Evolutionary conservation across 2,113 vertebrate genomes (phyloP), one percentile per base, ranked within the genome.

Genomic region (Zapornia atra): DNA sequence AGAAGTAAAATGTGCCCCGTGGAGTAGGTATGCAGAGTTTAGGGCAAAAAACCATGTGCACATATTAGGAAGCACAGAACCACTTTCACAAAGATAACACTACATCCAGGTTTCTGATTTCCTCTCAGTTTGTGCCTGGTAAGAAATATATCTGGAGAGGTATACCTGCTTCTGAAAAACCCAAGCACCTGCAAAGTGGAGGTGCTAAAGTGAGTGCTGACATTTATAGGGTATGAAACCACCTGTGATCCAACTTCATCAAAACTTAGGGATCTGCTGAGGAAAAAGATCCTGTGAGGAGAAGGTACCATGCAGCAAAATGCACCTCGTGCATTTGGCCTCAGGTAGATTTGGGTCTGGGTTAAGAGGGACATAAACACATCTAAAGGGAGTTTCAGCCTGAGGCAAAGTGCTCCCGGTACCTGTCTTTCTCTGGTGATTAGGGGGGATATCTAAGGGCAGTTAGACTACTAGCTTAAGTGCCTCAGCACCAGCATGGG

Each of bases 401-500:
- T 36, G 9, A 72, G 44, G 26, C 34, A 88, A 88, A 90, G 54
- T 61, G 26, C 31, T 72, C 38, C 29, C 50, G 69, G 34, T 44
- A 31, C 24, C 19, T 54, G 29, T 70, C 56, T 38, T 70, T 14
- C 40, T 71, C 38, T 28, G 80, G 14, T 34, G 42, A 78, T 69
- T 88, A 75, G 6, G 42, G 51, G 21, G 10, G 5, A 5, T 38
- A 89, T 46, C 38, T 54, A 46, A 54, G 34, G 14, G 56, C 68
- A 81, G 29, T 73, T 60, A 63, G 25, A 21, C 25, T 88, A 28
- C 36, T 38, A 31, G 6, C 11, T 79, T 69, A 82, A 77, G 51
- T 83, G 76, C 12, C 68, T 80, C 51, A 51, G 26, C 36, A 63
- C 0, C 51, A 51, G 26, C 36, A 59, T 0, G 0, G 34, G 28